Conservation (phyloP, 2,113 vertebrate genomes). For the Myodes glareolus region DNA sequence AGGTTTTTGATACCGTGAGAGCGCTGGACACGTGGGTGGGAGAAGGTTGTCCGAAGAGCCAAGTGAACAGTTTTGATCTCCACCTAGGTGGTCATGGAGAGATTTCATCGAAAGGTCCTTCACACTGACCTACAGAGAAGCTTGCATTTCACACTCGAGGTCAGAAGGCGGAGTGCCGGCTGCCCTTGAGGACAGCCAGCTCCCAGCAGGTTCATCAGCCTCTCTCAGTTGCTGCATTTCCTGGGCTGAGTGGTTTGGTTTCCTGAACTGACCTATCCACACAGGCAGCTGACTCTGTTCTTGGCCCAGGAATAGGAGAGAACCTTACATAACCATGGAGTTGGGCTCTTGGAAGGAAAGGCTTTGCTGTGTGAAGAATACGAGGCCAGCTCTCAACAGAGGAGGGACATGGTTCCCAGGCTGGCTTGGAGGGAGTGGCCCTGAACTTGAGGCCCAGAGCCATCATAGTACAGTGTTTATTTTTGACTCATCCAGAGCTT, state of each 20-base stretch:
- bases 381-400: conserved; percentile 36
- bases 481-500: conserved; percentile 61
- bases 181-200: not conserved
- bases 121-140: accelerated
- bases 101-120: not conserved
- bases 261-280: conserved; percentile 38
- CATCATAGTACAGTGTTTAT: not conserved
- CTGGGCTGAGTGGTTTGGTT: conserved; percentile 21
- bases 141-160: not conserved
- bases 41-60: not conserved
- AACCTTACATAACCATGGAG: conserved; percentile 61
- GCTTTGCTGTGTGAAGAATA: conserved; percentile 12
- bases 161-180: not conserved
- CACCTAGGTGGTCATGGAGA: not conserved
- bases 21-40: not conserved
- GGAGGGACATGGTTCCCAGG: conserved; percentile 26
- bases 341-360: conserved; percentile 41
- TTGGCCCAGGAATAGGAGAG: conserved; percentile 17
- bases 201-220: not conserved
- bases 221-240: not conserved
- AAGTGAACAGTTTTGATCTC: not conserved
- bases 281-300: conserved; percentile 63
- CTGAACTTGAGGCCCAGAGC: not conserved
- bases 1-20: not conserved
- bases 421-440: not conserved